Evolutionary conservation across 1,140 invertebrate genomes (phyloP).

Genomic region (Drosophila ohnishii): DNA sequence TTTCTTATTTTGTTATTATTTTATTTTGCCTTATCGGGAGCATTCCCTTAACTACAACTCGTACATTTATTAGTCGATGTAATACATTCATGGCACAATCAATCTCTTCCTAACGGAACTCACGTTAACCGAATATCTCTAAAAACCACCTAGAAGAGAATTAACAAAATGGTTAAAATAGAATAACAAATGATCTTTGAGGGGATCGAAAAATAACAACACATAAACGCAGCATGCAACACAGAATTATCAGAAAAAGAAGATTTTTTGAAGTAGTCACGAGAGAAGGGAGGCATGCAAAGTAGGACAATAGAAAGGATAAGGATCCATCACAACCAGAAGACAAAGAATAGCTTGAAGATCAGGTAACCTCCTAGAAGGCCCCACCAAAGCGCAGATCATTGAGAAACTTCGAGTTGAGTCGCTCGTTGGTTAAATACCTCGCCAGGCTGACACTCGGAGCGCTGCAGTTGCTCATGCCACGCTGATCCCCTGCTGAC

Average conservation of each 20-base stretch:
- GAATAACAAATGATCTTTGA: slow-evolving; percentile 21
- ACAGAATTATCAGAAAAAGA: slow-evolving; percentile 17
- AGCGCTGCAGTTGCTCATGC: slow-evolving; percentile 82
- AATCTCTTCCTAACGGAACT: slow-evolving; percentile 44
- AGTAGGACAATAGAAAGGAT: neutral
- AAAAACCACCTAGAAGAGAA: slow-evolving; percentile 81
- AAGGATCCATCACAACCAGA: slow-evolving; percentile 15
- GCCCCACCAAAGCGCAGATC: slow-evolving; percentile 43
- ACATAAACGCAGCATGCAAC: slow-evolving; percentile 40
- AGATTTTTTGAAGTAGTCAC: neutral
- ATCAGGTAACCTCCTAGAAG: slow-evolving; percentile 10
- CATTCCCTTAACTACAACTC: slow-evolving; percentile 53
- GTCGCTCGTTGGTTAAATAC: slow-evolving; percentile 84
- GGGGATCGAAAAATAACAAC: slow-evolving; percentile 6
- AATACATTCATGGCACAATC: slow-evolving; percentile 81
- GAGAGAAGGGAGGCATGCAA: slow-evolving; percentile 23
- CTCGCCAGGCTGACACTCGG: slow-evolving; percentile 84
- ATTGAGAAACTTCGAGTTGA: slow-evolving; percentile 72
- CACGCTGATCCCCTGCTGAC: slow-evolving; percentile 20
- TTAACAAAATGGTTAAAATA: slow-evolving; percentile 64
- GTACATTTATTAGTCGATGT: slow-evolving; percentile 55
- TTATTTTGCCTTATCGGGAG: slow-evolving; percentile 63
- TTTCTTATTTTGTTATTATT: slow-evolving; percentile 13
- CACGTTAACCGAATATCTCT: slow-evolving; percentile 79
- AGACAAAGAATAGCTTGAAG: slow-evolving; percentile 42